phyloP scores from a whole-genome alignment of 2,888 invertebrate species.

The Biston stratarius region DNA sequence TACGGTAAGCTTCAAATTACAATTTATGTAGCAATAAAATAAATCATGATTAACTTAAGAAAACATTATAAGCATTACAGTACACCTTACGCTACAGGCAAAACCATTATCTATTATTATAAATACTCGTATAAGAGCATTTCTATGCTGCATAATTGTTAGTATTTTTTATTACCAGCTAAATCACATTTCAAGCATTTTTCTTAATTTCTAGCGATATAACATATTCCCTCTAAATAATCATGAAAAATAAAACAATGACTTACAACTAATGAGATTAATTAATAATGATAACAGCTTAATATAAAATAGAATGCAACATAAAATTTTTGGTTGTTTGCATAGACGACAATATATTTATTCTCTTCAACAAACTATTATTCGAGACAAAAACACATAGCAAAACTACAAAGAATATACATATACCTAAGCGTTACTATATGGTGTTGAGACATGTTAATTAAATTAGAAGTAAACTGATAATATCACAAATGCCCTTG shows the following conservation, averaged over 20 bases:
- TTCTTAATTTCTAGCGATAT: constrained; percentile 53
- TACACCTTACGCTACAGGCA: neutral
- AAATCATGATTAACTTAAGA: neutral
- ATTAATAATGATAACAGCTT: constrained; percentile 14
- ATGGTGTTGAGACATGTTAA: too few relatives aligned
- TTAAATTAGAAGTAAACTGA: too few relatives aligned
- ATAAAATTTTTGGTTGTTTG: constrained; percentile 1
- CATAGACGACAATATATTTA: neutral
- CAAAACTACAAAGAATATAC: neutral
- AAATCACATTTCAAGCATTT: constrained; percentile 44
- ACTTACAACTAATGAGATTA: constrained; percentile 21
- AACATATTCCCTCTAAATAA: constrained; percentile 24
- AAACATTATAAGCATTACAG: neutral
- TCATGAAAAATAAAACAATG: constrained; percentile 9
- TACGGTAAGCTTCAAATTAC: neutral
- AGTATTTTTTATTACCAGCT: constrained; percentile 7
- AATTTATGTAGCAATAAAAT: neutral
- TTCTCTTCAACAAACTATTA: neutral
- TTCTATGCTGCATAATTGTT: neutral
- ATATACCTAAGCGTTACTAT: too few relatives aligned
- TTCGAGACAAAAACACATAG: neutral
- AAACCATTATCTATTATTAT: neutral
- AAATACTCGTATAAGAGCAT: constrained; percentile 4
- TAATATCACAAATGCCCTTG: too few relatives aligned
- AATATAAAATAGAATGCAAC: constrained; percentile 13